A percentile compares a stretch with the other conserved stretches of the same genome.
phyloP scores from a whole-genome alignment of 2,797 vertebrate genomes.

The Platalea minor region DNA sequence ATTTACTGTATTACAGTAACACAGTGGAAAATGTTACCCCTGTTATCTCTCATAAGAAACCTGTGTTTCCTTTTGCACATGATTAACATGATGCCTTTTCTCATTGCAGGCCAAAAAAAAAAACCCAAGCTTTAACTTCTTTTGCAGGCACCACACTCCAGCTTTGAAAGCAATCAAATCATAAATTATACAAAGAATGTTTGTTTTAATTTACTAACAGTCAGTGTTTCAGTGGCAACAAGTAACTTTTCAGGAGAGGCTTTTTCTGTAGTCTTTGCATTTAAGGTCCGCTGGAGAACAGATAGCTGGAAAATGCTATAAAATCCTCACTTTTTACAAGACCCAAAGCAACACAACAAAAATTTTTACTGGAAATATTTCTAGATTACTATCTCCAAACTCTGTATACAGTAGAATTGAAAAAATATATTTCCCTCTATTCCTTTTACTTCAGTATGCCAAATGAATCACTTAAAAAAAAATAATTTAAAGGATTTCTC shows the following conservation, averaged over 20 bases:
- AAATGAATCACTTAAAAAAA: not conserved
- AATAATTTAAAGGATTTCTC: not conserved
- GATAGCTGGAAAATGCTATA: not conserved
- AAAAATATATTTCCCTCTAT: not conserved
- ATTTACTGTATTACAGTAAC: not conserved
- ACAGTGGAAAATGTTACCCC: not conserved
- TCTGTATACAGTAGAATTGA: not conserved
- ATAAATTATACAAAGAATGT: not conserved
- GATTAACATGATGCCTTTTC: not conserved
- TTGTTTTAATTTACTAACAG: conserved; percentile 3
- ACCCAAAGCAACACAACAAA: not conserved
- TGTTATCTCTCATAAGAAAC: not conserved
- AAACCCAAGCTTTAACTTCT: not conserved
- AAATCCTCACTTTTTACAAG: conserved; percentile 23
- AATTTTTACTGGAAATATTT: not conserved
- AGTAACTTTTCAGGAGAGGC: not conserved
- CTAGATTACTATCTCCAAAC: not conserved
- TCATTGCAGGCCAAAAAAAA: not conserved
- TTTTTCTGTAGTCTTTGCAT: not conserved
- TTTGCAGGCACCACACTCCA: not conserved
- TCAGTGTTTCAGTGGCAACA: not conserved
- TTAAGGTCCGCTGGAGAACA: not conserved
- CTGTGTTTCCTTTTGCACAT: not conserved
- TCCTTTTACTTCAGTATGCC: not conserved
- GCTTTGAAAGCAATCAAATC: not conserved